These are phyloP conservation scores for Calliopsis andreniformis DNA, from an alignment of 1,140 invertebrate genomes.

Conservation along the genomic window DNA sequence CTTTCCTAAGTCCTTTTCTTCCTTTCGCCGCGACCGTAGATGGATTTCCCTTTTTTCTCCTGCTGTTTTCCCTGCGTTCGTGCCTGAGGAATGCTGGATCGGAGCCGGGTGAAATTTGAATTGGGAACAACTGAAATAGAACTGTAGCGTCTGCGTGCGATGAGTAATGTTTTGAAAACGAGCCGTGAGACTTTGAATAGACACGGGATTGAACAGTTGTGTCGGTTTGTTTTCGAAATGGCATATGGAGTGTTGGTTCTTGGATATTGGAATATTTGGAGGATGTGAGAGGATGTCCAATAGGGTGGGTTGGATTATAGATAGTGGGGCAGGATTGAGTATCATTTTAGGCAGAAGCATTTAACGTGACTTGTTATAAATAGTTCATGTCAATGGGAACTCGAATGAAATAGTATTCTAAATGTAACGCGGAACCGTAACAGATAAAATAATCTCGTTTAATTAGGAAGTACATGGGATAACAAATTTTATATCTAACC, in stretches of 20 bases:
- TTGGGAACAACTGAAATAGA: background rate
- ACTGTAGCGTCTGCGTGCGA: too few relatives aligned
- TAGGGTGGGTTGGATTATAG: too few relatives aligned
- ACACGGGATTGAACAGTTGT: too few relatives aligned
- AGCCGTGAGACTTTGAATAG: too few relatives aligned
- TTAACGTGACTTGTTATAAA: too few relatives aligned
- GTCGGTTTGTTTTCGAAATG: too few relatives aligned
- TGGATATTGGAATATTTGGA: too few relatives aligned
- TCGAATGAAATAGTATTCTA: background rate
- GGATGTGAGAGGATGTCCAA: too few relatives aligned
- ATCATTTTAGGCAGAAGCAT: too few relatives aligned
- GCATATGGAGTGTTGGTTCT: too few relatives aligned
- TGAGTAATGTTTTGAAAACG: too few relatives aligned
- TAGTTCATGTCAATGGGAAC: background rate
- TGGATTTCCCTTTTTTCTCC: background rate
- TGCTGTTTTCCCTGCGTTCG: background rate
- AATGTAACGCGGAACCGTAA: background rate
- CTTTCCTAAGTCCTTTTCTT: constrained; percentile 44
- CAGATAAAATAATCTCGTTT: background rate
- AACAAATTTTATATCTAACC: background rate
- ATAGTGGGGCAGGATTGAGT: too few relatives aligned
- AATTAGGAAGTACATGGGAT: background rate
- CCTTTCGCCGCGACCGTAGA: constrained; percentile 32
- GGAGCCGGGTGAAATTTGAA: background rate
- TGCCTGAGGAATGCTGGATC: background rate